A percentile compares a stretch with the other conserved stretches of the same genome.
phyloP scores from a whole-genome alignment of 2,113 vertebrate genomes.

The Acanthochromis polyacanthus region DNA sequence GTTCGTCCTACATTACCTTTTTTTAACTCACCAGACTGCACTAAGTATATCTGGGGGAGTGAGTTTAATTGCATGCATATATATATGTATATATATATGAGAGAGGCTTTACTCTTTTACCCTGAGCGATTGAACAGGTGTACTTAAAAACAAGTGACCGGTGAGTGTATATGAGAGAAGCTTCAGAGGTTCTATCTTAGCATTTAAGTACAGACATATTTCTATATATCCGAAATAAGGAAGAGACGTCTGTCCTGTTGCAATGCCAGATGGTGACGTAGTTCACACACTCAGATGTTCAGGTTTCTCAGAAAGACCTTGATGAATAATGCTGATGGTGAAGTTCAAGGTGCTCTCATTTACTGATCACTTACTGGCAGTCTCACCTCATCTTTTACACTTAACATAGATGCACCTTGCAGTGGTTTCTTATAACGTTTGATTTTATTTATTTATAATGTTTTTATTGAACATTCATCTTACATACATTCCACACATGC shows the following conservation, averaged over 20 bases:
- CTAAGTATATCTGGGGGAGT: slow-evolving; percentile 16
- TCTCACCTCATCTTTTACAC: slow-evolving; percentile 26
- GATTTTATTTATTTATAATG: too few species aligned
- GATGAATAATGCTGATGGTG: slow-evolving; percentile 18
- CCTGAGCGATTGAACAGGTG: too few species aligned
- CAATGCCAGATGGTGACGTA: neutral
- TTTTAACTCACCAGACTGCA: slow-evolving; percentile 40
- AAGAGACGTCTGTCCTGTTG: neutral
- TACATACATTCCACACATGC: too few species aligned
- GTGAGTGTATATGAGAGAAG: too few species aligned
- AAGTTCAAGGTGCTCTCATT: slow-evolving; percentile 32
- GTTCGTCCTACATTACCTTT: slow-evolving; percentile 43
- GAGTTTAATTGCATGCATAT: neutral
- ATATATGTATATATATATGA: slow-evolving; percentile 9
- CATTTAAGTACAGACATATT: slow-evolving; percentile 26
- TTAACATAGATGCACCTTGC: slow-evolving; percentile 11
- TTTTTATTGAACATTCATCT: too few species aligned
- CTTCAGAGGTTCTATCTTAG: neutral
- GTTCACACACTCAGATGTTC: slow-evolving; percentile 6
- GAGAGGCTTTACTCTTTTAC: slow-evolving; percentile 31
- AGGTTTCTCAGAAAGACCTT: slow-evolving; percentile 19
- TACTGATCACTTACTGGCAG: slow-evolving; percentile 46
- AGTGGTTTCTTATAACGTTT: slow-evolving; percentile 41
- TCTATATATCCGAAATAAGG: neutral
- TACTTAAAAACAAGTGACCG: too few species aligned